Percentiles rank a stretch among this genome's conserved stretches.
Evolutionary conservation across 2,113 vertebrate species (phyloP).

Genomic region (Arvicanthis niloticus): DNA sequence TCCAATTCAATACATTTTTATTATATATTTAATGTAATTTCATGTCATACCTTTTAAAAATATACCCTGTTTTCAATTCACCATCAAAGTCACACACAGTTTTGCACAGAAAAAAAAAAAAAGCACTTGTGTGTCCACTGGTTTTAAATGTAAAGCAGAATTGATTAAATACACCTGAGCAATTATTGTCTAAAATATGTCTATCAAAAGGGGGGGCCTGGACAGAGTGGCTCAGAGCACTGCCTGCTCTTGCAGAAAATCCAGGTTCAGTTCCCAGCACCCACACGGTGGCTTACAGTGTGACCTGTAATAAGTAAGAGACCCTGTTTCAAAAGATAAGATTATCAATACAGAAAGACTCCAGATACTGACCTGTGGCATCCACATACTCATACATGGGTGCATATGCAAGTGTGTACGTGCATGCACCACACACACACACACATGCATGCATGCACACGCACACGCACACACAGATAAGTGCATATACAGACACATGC

Average conservation of each 20-base stretch:
- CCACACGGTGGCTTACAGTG: neutral
- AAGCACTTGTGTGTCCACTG: neutral
- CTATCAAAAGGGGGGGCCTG: neutral
- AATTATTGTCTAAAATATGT: slow-evolving; percentile 18
- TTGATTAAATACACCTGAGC: neutral
- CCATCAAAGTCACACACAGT: neutral
- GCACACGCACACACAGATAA: too few species aligned
- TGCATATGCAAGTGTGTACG: neutral
- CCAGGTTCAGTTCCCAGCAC: neutral
- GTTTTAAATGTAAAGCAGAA: slow-evolving; percentile 7
- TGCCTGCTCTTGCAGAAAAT: neutral
- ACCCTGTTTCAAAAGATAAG: neutral
- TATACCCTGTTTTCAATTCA: neutral
- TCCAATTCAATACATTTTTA: too few species aligned
- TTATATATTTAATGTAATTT: slow-evolving; percentile 3
- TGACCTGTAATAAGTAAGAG: too few species aligned
- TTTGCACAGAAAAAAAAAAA: neutral
- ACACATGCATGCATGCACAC: neutral
- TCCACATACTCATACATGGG: neutral
- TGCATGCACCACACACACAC: neutral
- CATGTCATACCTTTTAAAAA: neutral
- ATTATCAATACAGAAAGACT: neutral
- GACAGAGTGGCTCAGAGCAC: neutral
- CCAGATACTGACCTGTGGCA: neutral
- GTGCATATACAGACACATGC: neutral